Conservation (phyloP, 2,888 invertebrate genomes). For the Orchesella flavescens region DNA sequence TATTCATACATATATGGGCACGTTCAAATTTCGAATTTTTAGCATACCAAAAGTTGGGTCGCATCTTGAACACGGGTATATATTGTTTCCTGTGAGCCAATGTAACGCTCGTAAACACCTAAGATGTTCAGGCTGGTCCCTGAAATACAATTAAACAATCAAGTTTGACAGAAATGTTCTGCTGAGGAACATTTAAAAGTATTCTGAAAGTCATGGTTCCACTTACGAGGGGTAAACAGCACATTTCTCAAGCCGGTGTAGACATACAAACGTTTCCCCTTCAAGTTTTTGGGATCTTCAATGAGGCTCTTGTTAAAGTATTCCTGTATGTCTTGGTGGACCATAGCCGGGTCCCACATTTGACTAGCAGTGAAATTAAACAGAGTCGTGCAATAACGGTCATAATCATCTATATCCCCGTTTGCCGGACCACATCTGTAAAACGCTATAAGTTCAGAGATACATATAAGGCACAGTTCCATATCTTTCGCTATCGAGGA, state of each 20-base stretch:
- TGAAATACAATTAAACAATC: background rate
- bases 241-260: constrained; percentile 62
- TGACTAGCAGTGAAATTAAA: constrained; percentile 46
- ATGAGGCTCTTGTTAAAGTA: constrained; percentile 46
- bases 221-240: constrained; percentile 57
- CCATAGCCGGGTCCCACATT: constrained; percentile 51
- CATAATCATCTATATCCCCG: constrained; percentile 56
- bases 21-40: background rate
- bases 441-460: constrained; percentile 53
- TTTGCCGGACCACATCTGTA: constrained; percentile 63
- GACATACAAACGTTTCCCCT: constrained; percentile 58
- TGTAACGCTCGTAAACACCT: constrained; percentile 61
- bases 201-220: no score
- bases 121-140: constrained; percentile 60
- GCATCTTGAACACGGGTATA: constrained; percentile 64
- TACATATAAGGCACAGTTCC: background rate
- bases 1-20: no score
- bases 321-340: constrained; percentile 59
- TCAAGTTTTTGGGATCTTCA: constrained; percentile 54
- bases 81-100: constrained; percentile 53
- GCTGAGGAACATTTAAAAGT: no score
- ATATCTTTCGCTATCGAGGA: no score
- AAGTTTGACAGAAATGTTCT: no score
- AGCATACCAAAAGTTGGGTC: constrained; percentile 54
- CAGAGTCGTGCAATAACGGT: constrained; percentile 52